Conservation (phyloP, 2,888 invertebrate genomes). For the Formica aserva region DNA sequence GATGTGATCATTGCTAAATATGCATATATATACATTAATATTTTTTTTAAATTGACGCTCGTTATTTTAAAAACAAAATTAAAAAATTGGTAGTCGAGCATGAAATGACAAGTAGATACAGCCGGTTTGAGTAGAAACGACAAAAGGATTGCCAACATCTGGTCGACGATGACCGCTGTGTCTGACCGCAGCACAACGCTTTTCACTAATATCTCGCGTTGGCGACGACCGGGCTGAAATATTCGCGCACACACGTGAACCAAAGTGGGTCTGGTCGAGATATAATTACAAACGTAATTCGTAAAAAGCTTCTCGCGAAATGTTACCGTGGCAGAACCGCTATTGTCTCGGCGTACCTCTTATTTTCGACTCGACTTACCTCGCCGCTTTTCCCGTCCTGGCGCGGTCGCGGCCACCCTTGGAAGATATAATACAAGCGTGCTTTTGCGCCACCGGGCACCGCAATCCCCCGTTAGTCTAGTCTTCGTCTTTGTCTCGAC, state of each 20-base stretch:
- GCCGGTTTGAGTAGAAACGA: constrained; percentile 61
- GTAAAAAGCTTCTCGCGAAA: constrained; percentile 68
- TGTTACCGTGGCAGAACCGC: constrained; percentile 44
- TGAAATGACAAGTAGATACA: neutral
- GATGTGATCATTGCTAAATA: too few relatives aligned
- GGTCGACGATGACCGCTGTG: constrained; percentile 45
- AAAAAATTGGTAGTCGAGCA: neutral
- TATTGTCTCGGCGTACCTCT: constrained; percentile 62
- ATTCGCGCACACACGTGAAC: constrained; percentile 65
- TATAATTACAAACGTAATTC: constrained; percentile 81
- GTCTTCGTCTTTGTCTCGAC: constrained; percentile 21
- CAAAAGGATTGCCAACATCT: constrained; percentile 67
- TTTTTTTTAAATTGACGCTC: neutral
- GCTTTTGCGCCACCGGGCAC: constrained; percentile 44
- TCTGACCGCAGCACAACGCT: constrained; percentile 59
- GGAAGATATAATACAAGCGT: constrained; percentile 52
- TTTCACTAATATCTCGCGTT: constrained; percentile 59
- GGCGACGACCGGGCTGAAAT: constrained; percentile 67
- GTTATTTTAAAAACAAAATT: neutral
- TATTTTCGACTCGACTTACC: constrained; percentile 63
- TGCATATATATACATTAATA: neutral
- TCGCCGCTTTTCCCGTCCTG: constrained; percentile 38
- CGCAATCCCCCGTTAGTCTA: constrained; percentile 31
- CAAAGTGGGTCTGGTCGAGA: constrained; percentile 59
- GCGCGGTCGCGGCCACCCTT: constrained; percentile 19